Base-by-base conservation (phyloP, 1,140 invertebrate species). In the Trichonephila inaurata region DNA sequence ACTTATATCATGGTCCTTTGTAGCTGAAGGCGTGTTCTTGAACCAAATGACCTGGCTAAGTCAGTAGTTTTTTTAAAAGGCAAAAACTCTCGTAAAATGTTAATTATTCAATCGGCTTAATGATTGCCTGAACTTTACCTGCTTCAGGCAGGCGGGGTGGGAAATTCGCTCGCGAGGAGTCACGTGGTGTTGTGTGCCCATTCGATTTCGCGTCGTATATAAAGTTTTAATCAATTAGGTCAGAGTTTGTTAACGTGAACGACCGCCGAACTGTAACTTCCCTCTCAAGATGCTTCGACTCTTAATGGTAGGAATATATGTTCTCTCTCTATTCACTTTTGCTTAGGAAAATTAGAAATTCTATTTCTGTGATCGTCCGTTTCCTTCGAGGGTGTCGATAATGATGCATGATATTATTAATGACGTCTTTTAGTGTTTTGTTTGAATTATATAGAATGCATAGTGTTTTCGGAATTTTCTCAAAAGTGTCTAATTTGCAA, bases 191-290 rank as follows among this genome's bases (percentile, higher is more conserved):
- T n/a, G 64, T 89, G 88, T 44, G 62, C 88, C 33, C 16, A 60
- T 89, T 69, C 62, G 60, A 14, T 89, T 21, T 89, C 24, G 88
- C 62, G 44, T 51, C 69, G 28, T 89, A 89, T 89, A 89, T 64
- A 89, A 51, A 72, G 33, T 28, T 60, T 89, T 89, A 62, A 72
- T 72, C 28, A 44, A 72, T 18, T 58, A 62, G 33, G 88, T 51
- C 40, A 33, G 28, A 44, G 88, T 89, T 89, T 89, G 88, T 69
- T 89, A 51, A 69, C 33, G 64, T 62, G 60, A 40, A 28, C 77
- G 77, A 81, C 28, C 64, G 40, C 6, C 12, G 28, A 28, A 89
- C 64, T n/a, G 21, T 44, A 33, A 66, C 61, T 86, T 60, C 18
- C 21, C 18, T 19, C 18, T 28, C 14, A 19, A 28, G 61, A 89